Conservation (phyloP, 1,140 invertebrate genomes). For the Neodiprion pinetum region DNA sequence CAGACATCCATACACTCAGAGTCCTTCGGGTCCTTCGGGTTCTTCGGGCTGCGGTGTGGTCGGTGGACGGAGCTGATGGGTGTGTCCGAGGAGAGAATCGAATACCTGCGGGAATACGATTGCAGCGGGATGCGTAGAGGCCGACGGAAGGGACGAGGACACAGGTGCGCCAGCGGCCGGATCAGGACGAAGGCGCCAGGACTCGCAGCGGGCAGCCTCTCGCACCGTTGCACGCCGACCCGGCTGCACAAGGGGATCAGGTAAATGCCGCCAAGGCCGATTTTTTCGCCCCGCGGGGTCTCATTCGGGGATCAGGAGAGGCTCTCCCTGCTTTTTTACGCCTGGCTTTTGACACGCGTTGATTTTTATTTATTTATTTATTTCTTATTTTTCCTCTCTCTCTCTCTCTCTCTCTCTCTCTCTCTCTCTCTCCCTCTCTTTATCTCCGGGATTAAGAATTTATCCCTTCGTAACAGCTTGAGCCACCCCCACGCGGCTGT, state of each 20-base stretch:
- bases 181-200: slow-evolving; percentile 44
- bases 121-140: slow-evolving; percentile 22
- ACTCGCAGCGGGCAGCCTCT: slow-evolving; percentile 46
- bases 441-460: not conserved
- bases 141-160: slow-evolving; percentile 36
- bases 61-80: slow-evolving; percentile 17
- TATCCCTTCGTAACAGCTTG: not conserved
- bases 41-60: slow-evolving; percentile 25
- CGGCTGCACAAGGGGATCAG: not conserved
- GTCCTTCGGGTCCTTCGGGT: slow-evolving; percentile 21
- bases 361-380: not conserved
- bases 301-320: not conserved
- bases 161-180: slow-evolving; percentile 48
- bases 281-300: not conserved
- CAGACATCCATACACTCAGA: slow-evolving; percentile 9
- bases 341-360: not conserved
- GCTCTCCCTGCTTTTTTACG: not conserved
- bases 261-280: slow-evolving; percentile 1
- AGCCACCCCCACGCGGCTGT: not conserved
- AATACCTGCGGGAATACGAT: not conserved
- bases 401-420: no score
- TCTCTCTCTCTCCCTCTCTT: no score
- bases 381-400: no score
- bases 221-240: not conserved
- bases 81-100: not conserved